phyloP scores from a whole-genome alignment of 2,888 invertebrate genomes.

The Litoditis marina region DNA sequence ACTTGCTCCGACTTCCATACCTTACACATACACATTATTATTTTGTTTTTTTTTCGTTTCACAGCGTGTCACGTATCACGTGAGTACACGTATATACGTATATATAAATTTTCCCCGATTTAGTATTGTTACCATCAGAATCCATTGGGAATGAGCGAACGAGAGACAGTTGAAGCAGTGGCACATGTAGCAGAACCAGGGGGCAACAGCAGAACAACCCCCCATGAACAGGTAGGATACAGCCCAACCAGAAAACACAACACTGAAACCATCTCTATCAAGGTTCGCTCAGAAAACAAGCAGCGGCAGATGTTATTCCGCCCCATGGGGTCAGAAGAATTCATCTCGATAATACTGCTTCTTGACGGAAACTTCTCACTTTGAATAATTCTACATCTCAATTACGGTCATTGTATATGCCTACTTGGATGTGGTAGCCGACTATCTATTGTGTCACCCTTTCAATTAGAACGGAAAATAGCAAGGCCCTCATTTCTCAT shows the following conservation, averaged over 20 bases:
- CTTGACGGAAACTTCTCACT: too few relatives aligned
- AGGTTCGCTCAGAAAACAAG: background rate
- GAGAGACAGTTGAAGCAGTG: conserved; percentile 34
- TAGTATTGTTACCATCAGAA: conserved; percentile 23
- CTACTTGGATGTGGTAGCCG: too few relatives aligned
- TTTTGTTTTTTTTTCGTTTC: too few relatives aligned
- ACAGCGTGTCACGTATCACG: background rate
- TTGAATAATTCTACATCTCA: too few relatives aligned
- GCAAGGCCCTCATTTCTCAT: too few relatives aligned
- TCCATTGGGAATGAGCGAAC: conserved; percentile 37
- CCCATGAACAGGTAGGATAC: conserved; percentile 35
- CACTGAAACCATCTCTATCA: conserved; percentile 17
- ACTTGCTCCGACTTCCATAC: too few relatives aligned
- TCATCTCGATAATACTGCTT: too few relatives aligned
- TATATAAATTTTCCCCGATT: background rate
- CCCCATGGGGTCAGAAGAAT: too few relatives aligned
- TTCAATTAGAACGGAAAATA: too few relatives aligned
- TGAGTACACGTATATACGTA: background rate
- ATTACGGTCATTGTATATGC: too few relatives aligned
- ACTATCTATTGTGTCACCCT: too few relatives aligned
- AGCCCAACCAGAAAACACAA: conserved; percentile 30
- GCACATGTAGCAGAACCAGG: conserved; percentile 31
- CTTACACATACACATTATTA: too few relatives aligned
- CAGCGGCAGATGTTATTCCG: conserved; percentile 5
- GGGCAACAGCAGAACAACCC: conserved; percentile 22